Evolutionary conservation across 2,888 invertebrate genomes (phyloP).

Genomic region (Caradrina clavipalpis): DNA sequence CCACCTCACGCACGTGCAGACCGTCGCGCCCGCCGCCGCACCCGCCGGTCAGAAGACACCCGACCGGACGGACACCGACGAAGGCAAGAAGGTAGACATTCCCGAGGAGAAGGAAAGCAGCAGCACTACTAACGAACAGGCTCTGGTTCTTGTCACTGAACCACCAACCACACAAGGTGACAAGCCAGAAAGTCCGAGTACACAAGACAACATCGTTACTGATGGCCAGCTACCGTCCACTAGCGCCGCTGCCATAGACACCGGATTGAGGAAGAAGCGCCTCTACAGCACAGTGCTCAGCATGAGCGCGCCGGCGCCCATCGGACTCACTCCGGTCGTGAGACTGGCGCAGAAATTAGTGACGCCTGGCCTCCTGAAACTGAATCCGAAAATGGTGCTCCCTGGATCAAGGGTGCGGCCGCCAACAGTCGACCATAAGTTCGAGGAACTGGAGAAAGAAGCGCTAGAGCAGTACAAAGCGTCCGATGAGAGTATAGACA

Average conservation of each 20-base stretch:
- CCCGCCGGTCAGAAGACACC: conserved; percentile 54
- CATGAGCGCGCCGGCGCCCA: conserved; percentile 82
- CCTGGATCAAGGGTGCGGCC: conserved; percentile 78
- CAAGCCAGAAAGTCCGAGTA: conserved; percentile 67
- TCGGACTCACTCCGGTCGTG: conserved; percentile 76
- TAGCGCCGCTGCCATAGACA: conserved; percentile 78
- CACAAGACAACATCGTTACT: conserved; percentile 69
- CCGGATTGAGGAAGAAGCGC: conserved; percentile 83
- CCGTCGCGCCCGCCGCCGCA: conserved; percentile 59
- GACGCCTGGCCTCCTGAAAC: conserved; percentile 83
- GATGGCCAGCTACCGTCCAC: conserved; percentile 81
- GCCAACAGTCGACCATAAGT: conserved; percentile 82
- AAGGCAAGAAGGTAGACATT: conserved; percentile 59
- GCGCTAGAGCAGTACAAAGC: conserved; percentile 92
- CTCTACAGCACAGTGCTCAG: conserved; percentile 90
- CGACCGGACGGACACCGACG: conserved; percentile 63
- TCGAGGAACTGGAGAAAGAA: conserved; percentile 91
- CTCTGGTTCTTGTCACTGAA: conserved; percentile 58
- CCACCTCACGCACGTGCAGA: conserved; percentile 70
- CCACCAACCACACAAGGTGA: conserved; percentile 63
- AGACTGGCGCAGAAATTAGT: conserved; percentile 82
- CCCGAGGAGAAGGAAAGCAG: conserved; percentile 62
- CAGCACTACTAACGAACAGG: conserved; percentile 58
- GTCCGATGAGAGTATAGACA: conserved; percentile 90
- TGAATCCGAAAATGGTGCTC: conserved; percentile 84